These are phyloP conservation scores for Drosophila parabipectinata DNA, from an alignment of 1,140 invertebrate genomes.

Conservation along the genomic window DNA sequence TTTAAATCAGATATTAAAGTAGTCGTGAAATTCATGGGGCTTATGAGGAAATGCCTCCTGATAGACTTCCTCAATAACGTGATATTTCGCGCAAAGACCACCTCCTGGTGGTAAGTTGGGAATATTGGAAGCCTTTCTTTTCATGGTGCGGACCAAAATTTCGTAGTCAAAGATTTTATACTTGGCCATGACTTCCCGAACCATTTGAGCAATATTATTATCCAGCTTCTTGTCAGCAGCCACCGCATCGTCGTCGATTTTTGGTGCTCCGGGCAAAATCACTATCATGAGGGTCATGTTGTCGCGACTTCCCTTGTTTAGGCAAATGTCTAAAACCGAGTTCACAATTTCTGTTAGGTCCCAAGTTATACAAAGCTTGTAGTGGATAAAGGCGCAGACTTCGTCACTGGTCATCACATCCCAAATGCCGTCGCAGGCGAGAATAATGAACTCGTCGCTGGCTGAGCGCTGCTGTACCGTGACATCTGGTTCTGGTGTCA, in stretches of 20 bases:
- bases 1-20: slow-evolving; percentile 2
- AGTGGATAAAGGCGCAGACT: slow-evolving; percentile 13
- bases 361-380: slow-evolving; percentile 9
- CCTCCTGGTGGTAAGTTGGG: slow-evolving; percentile 21
- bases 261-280: slow-evolving; percentile 18
- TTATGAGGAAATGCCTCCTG: slow-evolving; percentile 13
- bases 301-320: slow-evolving; percentile 28
- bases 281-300: slow-evolving; percentile 28
- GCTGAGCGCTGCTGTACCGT: not conserved
- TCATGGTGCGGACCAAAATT: slow-evolving; percentile 6
- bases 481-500: slow-evolving; percentile 30
- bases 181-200: slow-evolving; percentile 15
- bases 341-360: slow-evolving; percentile 20
- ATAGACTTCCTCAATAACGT: slow-evolving; percentile 11
- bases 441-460: slow-evolving; percentile 16
- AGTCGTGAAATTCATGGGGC: slow-evolving; percentile 8
- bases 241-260: slow-evolving; percentile 6
- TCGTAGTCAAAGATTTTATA: slow-evolving; percentile 23
- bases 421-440: slow-evolving; percentile 38
- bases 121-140: slow-evolving; percentile 7
- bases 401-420: slow-evolving; percentile 25
- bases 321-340: slow-evolving; percentile 23
- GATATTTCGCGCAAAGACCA: slow-evolving; percentile 20
- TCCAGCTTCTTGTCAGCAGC: slow-evolving; percentile 6
- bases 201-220: not conserved